A percentile compares a stretch with the other conserved stretches of the same genome.
phyloP scores from a whole-genome alignment of 2,888 invertebrate genomes.

The Ashinkailepas kermadecensis region DNA sequence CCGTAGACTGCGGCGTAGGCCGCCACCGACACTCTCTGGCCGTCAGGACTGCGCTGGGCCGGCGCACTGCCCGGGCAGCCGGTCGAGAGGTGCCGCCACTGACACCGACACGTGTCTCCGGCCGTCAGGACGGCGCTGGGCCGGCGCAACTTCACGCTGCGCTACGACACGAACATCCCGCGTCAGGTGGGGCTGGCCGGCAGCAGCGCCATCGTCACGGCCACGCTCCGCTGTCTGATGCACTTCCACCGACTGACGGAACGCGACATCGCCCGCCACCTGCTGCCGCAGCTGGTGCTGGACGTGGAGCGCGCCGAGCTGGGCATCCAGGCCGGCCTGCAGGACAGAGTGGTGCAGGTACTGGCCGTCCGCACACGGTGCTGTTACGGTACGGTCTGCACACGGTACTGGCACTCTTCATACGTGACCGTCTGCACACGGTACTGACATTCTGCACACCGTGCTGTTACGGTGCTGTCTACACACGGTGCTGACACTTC shows the following conservation, averaged over 20 bases:
- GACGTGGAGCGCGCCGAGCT: constrained; percentile 35
- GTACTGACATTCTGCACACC: no score
- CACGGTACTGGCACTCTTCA: no score
- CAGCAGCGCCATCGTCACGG: constrained; percentile 35
- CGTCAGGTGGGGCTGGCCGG: constrained; percentile 37
- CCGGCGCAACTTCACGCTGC: constrained; percentile 35
- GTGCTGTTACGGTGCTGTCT: no score
- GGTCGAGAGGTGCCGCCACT: no score
- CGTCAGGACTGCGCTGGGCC: no score
- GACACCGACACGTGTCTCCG: neutral
- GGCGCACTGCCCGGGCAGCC: no score
- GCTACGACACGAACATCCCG: constrained; percentile 36
- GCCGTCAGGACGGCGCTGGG: constrained; percentile 33
- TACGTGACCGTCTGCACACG: no score
- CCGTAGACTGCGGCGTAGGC: no score
- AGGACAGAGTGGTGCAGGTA: constrained; percentile 35
- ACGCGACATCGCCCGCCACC: constrained; percentile 27
- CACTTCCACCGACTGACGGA: constrained; percentile 34
- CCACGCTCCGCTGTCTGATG: constrained; percentile 35
- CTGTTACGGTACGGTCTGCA: no score
- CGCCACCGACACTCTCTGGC: no score
- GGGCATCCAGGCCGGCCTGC: constrained; percentile 35
- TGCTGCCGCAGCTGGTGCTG: constrained; percentile 35
- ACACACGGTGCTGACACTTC: no score
- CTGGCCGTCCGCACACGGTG: no score